phyloP scores from a whole-genome alignment of 2,888 invertebrate species.

The Morpho helenor region DNA sequence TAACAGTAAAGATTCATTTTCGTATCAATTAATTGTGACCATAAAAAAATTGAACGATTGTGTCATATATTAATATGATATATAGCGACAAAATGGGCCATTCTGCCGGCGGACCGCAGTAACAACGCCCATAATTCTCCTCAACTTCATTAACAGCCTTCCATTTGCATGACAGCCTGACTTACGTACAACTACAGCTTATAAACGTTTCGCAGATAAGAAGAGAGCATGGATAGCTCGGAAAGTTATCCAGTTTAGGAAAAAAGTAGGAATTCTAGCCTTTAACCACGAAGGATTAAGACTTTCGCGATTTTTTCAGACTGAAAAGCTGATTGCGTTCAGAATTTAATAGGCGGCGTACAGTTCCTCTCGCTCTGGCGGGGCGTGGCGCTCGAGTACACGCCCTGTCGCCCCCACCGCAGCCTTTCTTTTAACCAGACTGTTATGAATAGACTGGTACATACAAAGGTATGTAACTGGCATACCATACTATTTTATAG shows the following conservation, averaged over 20 bases:
- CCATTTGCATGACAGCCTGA: conserved; percentile 75
- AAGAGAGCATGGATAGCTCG: conserved; percentile 48
- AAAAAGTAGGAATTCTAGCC: conserved; percentile 34
- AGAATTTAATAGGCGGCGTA: conserved; percentile 59
- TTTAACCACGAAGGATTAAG: conserved; percentile 35
- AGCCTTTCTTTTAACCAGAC: conserved; percentile 30
- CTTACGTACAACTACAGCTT: conserved; percentile 45
- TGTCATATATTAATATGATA: conserved; percentile 72
- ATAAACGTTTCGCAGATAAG: conserved; percentile 49
- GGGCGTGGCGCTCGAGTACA: conserved; percentile 60
- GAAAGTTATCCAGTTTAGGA: conserved; percentile 14
- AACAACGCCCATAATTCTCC: conserved; percentile 77
- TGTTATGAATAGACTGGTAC: conserved; percentile 27
- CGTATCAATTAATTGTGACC: conserved; percentile 32
- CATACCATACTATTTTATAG: conserved; percentile 9
- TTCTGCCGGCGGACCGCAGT: conserved; percentile 66
- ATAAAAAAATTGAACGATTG: conserved; percentile 55
- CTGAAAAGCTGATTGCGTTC: conserved; percentile 39
- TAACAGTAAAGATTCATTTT: neutral
- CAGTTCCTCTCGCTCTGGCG: conserved; percentile 53
- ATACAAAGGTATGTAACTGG: conserved; percentile 21
- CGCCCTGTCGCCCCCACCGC: conserved; percentile 48
- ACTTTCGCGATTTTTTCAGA: conserved; percentile 19
- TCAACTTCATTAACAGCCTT: conserved; percentile 77
- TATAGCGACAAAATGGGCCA: conserved; percentile 72